phyloP scores from a whole-genome alignment of 2,797 vertebrate species.

The Sebastes iracundus region DNA sequence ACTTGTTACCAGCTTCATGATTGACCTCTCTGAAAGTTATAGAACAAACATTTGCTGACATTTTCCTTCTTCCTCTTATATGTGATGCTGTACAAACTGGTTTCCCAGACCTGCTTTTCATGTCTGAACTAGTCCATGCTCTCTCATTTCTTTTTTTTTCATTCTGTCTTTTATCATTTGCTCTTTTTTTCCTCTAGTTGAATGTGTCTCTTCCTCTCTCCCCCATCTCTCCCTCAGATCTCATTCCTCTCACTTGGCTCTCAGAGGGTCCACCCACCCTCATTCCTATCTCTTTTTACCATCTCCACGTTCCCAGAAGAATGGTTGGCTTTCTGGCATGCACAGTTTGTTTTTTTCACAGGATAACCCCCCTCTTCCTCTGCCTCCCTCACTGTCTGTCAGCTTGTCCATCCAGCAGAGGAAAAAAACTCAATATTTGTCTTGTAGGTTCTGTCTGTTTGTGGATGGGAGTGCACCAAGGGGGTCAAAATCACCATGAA shows the following conservation, averaged over 20 bases:
- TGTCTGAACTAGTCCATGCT: slow-evolving; percentile 72
- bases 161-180: background rate
- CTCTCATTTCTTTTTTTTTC: background rate
- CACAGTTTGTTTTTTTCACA: slow-evolving; percentile 26
- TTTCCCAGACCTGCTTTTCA: slow-evolving; percentile 52
- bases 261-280: slow-evolving; percentile 73
- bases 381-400: slow-evolving; percentile 4
- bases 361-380: slow-evolving; percentile 32
- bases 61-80: slow-evolving; percentile 16
- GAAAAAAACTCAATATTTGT: slow-evolving; percentile 12
- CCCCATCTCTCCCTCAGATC: slow-evolving; percentile 59
- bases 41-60: slow-evolving; percentile 18
- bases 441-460: background rate
- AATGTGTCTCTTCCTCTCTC: slow-evolving; percentile 20
- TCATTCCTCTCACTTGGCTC: slow-evolving; percentile 63
- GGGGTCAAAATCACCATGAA: slow-evolving; percentile 32
- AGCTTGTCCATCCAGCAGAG: slow-evolving; percentile 43
- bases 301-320: slow-evolving; percentile 70
- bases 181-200: background rate
- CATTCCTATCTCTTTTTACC: slow-evolving; percentile 72
- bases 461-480: background rate
- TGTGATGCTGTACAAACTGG: slow-evolving; percentile 40
- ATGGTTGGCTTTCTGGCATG: slow-evolving; percentile 52
- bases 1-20: background rate
- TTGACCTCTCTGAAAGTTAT: background rate